Conservation (phyloP, 2,797 vertebrate genomes). For the Arnoldichthys spilopterus region DNA sequence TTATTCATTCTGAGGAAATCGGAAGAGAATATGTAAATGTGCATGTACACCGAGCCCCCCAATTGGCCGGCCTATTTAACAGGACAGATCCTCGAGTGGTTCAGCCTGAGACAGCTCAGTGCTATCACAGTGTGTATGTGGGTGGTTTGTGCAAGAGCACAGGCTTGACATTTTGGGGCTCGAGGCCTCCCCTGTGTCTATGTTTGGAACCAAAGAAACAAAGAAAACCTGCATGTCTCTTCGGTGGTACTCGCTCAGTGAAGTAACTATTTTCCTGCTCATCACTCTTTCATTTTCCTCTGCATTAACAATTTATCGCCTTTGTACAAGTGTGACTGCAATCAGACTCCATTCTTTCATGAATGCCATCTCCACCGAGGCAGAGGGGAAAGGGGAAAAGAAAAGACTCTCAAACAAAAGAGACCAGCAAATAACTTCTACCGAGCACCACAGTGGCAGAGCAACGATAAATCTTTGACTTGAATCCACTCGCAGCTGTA, state of each 20-base stretch:
- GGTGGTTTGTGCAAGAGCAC: neutral
- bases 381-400: constrained; percentile 51
- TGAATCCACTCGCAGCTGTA: neutral
- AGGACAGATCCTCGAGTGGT: constrained; percentile 23
- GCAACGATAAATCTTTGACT: neutral
- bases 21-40: constrained; percentile 12
- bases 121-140: neutral
- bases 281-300: constrained; percentile 59
- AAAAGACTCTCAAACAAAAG: constrained; percentile 43
- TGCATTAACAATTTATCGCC: constrained; percentile 75
- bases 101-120: constrained; percentile 26
- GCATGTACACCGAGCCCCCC: constrained; percentile 21
- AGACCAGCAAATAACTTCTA: constrained; percentile 24
- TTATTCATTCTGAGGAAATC: constrained; percentile 22
- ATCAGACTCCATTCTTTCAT: constrained; percentile 69
- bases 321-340: constrained; percentile 64
- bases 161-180: constrained; percentile 6
- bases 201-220: constrained; percentile 16
- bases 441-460: neutral
- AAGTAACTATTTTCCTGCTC: constrained; percentile 59
- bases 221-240: constrained; percentile 51
- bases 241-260: constrained; percentile 71
- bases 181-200: constrained; percentile 23
- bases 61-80: constrained; percentile 21
- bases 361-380: constrained; percentile 56